Base-by-base conservation (phyloP, 2,797 vertebrate genomes). In the Delichon dasypus region DNA sequence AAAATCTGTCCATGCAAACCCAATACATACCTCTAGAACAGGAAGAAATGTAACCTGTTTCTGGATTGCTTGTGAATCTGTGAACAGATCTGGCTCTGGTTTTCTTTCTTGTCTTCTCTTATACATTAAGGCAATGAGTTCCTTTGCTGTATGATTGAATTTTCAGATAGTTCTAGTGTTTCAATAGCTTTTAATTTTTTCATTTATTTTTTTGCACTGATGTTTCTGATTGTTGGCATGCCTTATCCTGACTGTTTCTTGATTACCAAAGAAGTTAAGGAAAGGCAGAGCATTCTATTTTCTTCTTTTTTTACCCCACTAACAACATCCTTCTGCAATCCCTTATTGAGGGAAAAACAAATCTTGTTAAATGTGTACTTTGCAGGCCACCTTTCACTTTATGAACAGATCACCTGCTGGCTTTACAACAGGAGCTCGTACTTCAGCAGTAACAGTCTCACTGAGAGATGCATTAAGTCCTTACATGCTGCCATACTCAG, bases 391-490 rank as follows among this genome's bases (percentile, higher is more conserved):
- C 34, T 91, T 93, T 83, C 29, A 25, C 47, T 75, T 88, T 44
- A 19, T 3, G 3, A 93, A 26, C 66, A 53, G 77, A 60, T 78
- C 51, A 53, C 74, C 86, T 76, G 60, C 80, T 93, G 75, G 34
- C 67, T 94, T 93, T 94, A 13, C 47, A 66, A 45, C 61, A 77
- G 55, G 34, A 62, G 47, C 54, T 92, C 0, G 0, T 83, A 48
- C 81, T 87, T 77, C 45, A 85, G 75, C 75, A 85, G 75, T 54
- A 90, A 42, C 57, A 72, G 50, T 21, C 68, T 94, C 80, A 26
- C 45, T 70, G 76, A 55, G 82, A 91, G 64, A 40, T 86, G 88
- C 89, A 93, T 94, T 89, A 91, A 81, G 75, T 91, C 80, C 89
- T 78, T 66, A 53, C 10, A n/a, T 91, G 91, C 87, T 94, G 85